phyloP scores from a whole-genome alignment of 2,113 vertebrate species.

The Ceratotherium simum region DNA sequence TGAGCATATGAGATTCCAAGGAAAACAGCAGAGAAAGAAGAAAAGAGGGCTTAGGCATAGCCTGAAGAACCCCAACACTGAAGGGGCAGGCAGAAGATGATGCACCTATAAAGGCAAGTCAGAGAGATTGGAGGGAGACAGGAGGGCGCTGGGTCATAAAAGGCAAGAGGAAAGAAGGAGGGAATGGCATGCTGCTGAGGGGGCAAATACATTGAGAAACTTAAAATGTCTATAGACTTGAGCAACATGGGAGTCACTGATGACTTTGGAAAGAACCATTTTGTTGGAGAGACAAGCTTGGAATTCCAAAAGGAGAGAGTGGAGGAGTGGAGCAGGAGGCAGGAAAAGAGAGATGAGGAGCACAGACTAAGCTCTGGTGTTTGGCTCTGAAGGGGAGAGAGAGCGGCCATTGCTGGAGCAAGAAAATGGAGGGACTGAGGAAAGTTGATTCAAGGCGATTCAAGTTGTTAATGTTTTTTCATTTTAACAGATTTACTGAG shows the following conservation, averaged over 20 bases:
- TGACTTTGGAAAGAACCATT: background rate
- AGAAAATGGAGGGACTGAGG: background rate
- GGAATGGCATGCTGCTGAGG: background rate
- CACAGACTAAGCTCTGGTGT: background rate
- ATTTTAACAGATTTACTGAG: background rate
- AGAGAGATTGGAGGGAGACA: background rate
- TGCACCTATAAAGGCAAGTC: background rate
- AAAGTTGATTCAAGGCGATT: background rate
- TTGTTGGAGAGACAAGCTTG: background rate
- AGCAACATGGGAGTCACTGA: background rate
- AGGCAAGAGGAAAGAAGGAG: background rate
- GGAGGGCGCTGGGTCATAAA: background rate
- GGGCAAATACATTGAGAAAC: background rate
- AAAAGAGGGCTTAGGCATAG: background rate
- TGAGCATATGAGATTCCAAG: background rate
- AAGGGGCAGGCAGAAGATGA: background rate
- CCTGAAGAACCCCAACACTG: background rate
- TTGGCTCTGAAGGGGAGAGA: background rate
- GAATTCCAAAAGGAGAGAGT: background rate
- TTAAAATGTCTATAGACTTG: background rate
- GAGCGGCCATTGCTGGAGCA: background rate
- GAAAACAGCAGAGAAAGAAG: background rate
- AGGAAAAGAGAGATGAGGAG: background rate
- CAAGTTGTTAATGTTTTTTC: background rate
- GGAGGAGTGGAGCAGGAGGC: background rate